Conservation (phyloP, 2,113 vertebrate species). For the Gila orcuttii region DNA sequence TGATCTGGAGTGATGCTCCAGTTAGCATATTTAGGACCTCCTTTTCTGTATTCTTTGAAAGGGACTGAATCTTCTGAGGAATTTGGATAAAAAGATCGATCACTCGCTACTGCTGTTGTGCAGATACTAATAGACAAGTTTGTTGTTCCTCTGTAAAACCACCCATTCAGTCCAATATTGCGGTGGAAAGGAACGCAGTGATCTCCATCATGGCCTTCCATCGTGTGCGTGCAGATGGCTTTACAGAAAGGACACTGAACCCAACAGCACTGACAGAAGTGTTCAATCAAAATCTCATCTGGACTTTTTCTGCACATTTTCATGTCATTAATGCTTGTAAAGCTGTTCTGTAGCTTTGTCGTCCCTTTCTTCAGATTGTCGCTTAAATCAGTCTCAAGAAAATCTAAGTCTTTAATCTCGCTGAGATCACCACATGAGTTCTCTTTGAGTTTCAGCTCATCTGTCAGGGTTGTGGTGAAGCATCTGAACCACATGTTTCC, state of each 20-base stretch:
- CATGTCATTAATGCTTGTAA: neutral
- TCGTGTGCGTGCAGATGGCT: constrained; percentile 53
- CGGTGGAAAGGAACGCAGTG: neutral
- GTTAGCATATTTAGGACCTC: neutral
- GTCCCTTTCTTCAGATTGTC: neutral
- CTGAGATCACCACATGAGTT: constrained; percentile 16
- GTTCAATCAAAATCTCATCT: constrained; percentile 38
- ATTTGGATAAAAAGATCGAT: neutral
- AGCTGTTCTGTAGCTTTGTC: neutral
- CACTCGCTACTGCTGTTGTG: neutral
- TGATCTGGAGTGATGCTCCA: neutral
- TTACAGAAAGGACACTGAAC: constrained; percentile 30
- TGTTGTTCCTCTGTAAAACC: neutral
- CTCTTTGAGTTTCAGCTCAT: constrained; percentile 48
- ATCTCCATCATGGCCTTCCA: constrained; percentile 38
- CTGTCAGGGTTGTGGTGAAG: constrained; percentile 35
- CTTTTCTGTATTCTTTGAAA: neutral
- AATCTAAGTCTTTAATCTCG: constrained; percentile 54
- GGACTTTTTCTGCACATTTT: constrained; percentile 29
- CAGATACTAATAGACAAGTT: neutral
- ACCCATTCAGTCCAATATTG: neutral
- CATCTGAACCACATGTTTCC: constrained; percentile 39
- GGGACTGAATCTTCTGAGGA: rapidly evolving
- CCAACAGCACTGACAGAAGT: constrained; percentile 54
- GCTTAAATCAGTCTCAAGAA: constrained; percentile 39